Conservation (phyloP, 2,797 vertebrate genomes). For the Chaetophractus vellerosus region DNA sequence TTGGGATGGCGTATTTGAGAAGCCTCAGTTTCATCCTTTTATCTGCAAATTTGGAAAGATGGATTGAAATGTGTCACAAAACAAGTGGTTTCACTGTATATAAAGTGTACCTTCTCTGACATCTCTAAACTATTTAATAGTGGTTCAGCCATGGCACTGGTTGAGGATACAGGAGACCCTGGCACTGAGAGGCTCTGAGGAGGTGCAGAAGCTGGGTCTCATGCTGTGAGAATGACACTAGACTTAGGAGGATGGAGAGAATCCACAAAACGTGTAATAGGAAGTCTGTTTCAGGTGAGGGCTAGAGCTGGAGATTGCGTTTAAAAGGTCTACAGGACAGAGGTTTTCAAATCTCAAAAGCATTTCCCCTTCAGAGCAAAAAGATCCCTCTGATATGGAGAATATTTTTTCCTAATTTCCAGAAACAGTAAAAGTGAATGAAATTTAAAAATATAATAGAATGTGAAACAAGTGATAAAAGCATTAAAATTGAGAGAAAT, state of each 20-base stretch:
- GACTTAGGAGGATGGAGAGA: background rate
- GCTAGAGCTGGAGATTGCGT: background rate
- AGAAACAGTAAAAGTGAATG: background rate
- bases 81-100: background rate
- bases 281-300: background rate
- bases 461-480: slow-evolving; percentile 1
- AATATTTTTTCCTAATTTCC: background rate
- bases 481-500: background rate
- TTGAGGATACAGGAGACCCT: background rate
- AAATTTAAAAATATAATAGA: slow-evolving; percentile 15
- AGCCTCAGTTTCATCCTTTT: background rate
- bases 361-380: background rate
- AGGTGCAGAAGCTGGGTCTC: background rate
- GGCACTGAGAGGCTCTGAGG: background rate
- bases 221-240: background rate
- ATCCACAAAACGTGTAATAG: background rate
- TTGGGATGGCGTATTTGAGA: background rate
- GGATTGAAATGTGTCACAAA: background rate
- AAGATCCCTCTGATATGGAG: background rate
- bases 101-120: background rate
- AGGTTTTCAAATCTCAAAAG: slow-evolving; percentile 42
- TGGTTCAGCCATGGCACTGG: background rate
- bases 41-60: background rate
- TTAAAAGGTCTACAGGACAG: background rate
- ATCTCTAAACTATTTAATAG: background rate